Percentiles rank a stretch among this genome's conserved stretches.
phyloP scores from a whole-genome alignment of 1,140 invertebrate genomes.

The Diplogasteroides magnus region DNA sequence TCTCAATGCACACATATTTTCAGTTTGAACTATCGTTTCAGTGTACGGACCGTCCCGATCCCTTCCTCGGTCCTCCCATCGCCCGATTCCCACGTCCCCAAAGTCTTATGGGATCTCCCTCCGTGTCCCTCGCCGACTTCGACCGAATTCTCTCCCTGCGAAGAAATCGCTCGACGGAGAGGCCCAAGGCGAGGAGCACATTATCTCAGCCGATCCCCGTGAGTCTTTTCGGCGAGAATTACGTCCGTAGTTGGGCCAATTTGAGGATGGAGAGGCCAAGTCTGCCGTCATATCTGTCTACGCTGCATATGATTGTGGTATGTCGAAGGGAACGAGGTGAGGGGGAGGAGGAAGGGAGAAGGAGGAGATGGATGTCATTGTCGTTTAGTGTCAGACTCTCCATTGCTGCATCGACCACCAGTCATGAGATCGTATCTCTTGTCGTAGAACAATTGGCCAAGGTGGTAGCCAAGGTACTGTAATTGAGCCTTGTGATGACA shows the following conservation, averaged over 20 bases:
- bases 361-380: too few relatives aligned
- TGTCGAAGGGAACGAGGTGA: slow-evolving; percentile 74
- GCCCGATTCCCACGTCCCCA: neutral
- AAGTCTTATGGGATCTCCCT: neutral
- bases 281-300: slow-evolving; percentile 68
- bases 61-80: neutral
- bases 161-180: neutral
- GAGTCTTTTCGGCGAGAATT: too few relatives aligned
- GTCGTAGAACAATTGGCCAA: slow-evolving; percentile 89
- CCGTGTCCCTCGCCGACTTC: neutral
- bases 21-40: neutral
- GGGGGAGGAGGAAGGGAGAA: too few relatives aligned
- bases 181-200: neutral
- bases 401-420: slow-evolving; percentile 80
- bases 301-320: slow-evolving; percentile 85
- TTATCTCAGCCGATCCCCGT: neutral
- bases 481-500: too few relatives aligned
- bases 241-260: too few relatives aligned
- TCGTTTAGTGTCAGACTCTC: slow-evolving; percentile 72
- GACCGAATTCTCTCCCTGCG: neutral
- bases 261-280: slow-evolving; percentile 2
- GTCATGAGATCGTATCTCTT: slow-evolving; percentile 83
- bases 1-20: slow-evolving; percentile 5
- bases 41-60: slow-evolving; percentile 37
- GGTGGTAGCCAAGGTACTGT: slow-evolving; percentile 72